A percentile compares a stretch with the other conserved stretches of the same genome.
Conservation (phyloP, 2,888 invertebrate species). For the Lucinisca nassula region DNA sequence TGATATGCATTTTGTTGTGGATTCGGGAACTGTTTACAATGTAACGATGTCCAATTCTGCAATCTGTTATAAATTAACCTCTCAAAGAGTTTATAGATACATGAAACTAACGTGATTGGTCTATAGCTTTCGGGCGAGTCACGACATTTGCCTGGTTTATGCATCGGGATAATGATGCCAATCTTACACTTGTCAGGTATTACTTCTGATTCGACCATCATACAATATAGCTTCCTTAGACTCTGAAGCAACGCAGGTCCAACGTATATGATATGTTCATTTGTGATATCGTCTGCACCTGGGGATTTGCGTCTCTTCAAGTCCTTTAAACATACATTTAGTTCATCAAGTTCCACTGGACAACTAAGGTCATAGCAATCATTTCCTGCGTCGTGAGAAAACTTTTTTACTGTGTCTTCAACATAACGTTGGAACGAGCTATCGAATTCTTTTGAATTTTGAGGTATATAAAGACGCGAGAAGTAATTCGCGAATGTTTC, state of each 20-base stretch:
- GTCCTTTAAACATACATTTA: conserved; percentile 3
- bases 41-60: background rate
- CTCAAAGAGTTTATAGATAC: background rate
- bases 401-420: background rate
- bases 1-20: conserved; percentile 33
- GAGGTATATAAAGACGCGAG: background rate
- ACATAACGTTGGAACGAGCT: background rate
- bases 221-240: background rate
- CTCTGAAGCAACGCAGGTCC: background rate
- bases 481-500: background rate
- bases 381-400: background rate
- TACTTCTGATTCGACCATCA: background rate
- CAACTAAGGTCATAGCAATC: background rate
- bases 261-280: conserved; percentile 23
- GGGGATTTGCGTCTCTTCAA: conserved; percentile 15
- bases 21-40: conserved; percentile 5
- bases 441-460: background rate
- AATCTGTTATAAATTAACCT: background rate
- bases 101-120: background rate
- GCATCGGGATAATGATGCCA: conserved; percentile 14
- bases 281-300: conserved; percentile 27
- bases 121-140: conserved; percentile 10
- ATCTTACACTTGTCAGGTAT: conserved; percentile 16
- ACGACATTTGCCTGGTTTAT: conserved; percentile 11
- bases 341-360: background rate